Evolutionary conservation across 2,888 invertebrate species (phyloP).

Genomic region (Hyalella azteca): DNA sequence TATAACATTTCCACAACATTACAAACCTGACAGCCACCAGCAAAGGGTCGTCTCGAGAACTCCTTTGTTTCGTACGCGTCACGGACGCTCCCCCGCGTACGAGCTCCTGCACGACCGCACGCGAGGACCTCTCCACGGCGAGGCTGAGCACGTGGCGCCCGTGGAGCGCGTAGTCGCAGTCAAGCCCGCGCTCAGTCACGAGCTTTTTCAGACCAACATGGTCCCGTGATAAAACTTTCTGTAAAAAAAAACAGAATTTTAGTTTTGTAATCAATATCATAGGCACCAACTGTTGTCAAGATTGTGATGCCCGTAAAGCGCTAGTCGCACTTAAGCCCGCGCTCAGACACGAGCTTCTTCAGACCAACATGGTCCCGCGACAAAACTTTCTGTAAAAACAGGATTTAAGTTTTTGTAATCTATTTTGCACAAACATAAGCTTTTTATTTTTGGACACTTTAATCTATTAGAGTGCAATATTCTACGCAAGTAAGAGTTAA

Average conservation of each 20-base stretch:
- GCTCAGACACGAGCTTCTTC: not conserved
- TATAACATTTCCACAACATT: no score
- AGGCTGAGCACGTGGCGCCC: not conserved
- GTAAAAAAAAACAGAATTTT: not conserved
- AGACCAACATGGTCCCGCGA: not conserved
- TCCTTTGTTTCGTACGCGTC: no score
- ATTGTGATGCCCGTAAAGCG: not conserved
- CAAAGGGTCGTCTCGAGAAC: not conserved
- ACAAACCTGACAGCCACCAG: constrained; percentile 9
- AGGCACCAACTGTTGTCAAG: no score
- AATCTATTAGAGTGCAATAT: no score
- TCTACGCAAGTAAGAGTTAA: no score
- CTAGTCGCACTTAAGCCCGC: not conserved
- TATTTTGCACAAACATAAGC: no score
- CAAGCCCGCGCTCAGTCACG: not conserved
- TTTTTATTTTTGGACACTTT: no score
- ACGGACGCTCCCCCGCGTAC: not conserved
- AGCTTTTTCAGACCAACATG: not conserved
- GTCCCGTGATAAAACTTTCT: constrained; percentile 3
- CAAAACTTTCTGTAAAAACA: constrained; percentile 12
- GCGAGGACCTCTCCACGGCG: not conserved
- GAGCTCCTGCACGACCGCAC: constrained; percentile 5
- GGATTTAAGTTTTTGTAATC: no score
- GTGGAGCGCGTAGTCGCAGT: not conserved
- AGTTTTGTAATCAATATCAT: no score